Base-by-base conservation (phyloP, 2,888 invertebrate genomes). In the Agonopterix heracliana region DNA sequence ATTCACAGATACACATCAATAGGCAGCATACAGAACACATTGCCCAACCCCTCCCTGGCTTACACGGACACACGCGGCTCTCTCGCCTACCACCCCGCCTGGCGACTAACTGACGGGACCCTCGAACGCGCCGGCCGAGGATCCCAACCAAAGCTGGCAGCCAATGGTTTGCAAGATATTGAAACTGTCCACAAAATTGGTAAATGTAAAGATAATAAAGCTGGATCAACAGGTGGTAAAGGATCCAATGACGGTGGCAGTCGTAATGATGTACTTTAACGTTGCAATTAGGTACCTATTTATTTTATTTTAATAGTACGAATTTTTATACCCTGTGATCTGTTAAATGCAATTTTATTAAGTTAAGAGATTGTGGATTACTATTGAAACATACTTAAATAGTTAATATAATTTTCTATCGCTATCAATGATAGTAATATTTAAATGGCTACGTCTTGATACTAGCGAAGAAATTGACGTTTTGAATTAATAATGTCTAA, bases 1-100 rank as follows among this genome's bases (percentile, higher is more conserved):
- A 1, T 47, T 69, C 67, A 4, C 78, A 93, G 93, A 41, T 97
- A 94, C 74, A 97, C 98, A 0, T 98, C 98, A 34, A 89, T 98
- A 61, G 98, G 97, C 46, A 94, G 94, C 71, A 90, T 90, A 52
- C 88, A 90, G 41, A 96, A 96, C 75, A 98, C 98, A 0, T 77
- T 90, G 53, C 94, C 92, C 1, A 98, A 98, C 88, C 94, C 95
- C 0, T 86, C 91, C 38, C 81, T 97, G 50, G 82, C 88, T 40
- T 85, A 80, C 56, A 74, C 76, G 11, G 90, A 91, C 63, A 64
- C 54, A 26, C 77, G 74, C 64, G 91, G 81, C 38, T 72, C 65
- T 52, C 74, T 77, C 50, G 61, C 76, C 26, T 96, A 94, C 78
- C 82, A 89, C 38, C 95, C 96, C 0, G 97, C 97, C 1, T 94